Percentiles rank a stretch among this genome's conserved stretches.
Evolutionary conservation across 2,888 invertebrate species (phyloP).

Genomic region (Dusona sp.): DNA sequence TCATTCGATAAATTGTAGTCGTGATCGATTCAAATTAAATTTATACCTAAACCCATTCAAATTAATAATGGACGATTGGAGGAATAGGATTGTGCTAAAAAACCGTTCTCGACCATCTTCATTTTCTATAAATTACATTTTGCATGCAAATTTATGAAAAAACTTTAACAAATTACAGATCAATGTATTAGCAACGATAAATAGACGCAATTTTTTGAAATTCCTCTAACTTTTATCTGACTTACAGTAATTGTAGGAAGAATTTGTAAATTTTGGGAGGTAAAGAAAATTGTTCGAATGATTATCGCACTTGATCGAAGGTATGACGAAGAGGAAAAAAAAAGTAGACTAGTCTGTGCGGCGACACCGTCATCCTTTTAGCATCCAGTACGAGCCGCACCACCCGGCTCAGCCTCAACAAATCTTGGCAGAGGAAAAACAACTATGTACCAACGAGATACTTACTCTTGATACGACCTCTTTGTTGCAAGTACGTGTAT

Average conservation of each 20-base stretch:
- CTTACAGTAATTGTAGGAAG: not conserved
- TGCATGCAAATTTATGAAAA: not conserved
- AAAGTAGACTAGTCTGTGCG: not conserved
- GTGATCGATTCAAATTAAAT: not conserved
- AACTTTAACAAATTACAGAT: not conserved
- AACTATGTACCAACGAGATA: slow-evolving; percentile 45
- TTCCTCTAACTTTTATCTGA: not conserved
- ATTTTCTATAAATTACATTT: not conserved
- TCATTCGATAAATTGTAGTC: not conserved
- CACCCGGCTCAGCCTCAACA: slow-evolving; percentile 13
- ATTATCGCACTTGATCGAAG: not conserved
- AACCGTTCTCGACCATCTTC: not conserved
- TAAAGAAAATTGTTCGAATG: not conserved
- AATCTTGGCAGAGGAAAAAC: slow-evolving; percentile 29
- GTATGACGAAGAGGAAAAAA: not conserved
- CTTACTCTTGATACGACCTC: slow-evolving; percentile 52
- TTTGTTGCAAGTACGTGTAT: slow-evolving; percentile 56
- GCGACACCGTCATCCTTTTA: not conserved
- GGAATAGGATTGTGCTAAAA: not conserved
- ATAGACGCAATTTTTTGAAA: not conserved
- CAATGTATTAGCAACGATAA: not conserved
- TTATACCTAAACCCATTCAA: not conserved
- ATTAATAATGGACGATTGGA: not conserved
- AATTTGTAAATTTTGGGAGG: not conserved
- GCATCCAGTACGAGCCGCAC: not conserved